A percentile compares a stretch with the other conserved stretches of the same genome.
These are phyloP conservation scores for Ceratitis capitata DNA, from an alignment of 1,140 invertebrate species.

Conservation along the genomic window DNA sequence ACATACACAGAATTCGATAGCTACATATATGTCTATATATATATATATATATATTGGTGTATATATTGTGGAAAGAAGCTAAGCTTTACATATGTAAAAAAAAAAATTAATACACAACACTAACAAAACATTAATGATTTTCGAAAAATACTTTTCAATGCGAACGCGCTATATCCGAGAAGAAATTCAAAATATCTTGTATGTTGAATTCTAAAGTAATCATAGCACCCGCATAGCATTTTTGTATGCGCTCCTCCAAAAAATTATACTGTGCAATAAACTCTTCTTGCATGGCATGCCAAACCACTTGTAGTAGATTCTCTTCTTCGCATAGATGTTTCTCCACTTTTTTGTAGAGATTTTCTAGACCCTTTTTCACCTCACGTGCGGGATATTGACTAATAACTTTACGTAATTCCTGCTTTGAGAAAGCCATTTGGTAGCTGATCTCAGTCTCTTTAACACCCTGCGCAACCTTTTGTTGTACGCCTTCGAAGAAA, in stretches of 20 bases:
- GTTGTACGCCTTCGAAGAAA: conserved; percentile 95
- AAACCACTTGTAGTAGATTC: conserved; percentile 94
- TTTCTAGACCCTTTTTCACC: conserved; percentile 95
- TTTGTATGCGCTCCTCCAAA: conserved; percentile 91
- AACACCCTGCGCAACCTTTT: conserved; percentile 89
- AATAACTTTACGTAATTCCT: conserved; percentile 95
- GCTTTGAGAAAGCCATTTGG: conserved; percentile 97
- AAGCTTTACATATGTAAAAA: conserved; percentile 20
- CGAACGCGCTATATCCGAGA: conserved; percentile 97
- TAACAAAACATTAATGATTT: not conserved
- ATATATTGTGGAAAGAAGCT: not conserved
- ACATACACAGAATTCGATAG: no score
- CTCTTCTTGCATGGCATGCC: conserved; percentile 99
- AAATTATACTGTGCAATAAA: conserved; percentile 97
- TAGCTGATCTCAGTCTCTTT: conserved; percentile 98
- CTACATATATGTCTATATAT: not conserved
- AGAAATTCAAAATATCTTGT: conserved; percentile 94
- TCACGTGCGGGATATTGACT: conserved; percentile 94
- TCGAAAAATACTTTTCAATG: no score
- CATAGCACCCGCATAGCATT: conserved; percentile 96
- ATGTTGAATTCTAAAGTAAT: conserved; percentile 96
- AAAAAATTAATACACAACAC: conserved; percentile 26
- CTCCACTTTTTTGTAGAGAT: conserved; percentile 96
- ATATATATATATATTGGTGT: not conserved
- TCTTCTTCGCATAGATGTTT: conserved; percentile 97